phyloP scores from a whole-genome alignment of 2,888 invertebrate genomes.

The Xestia ashworthii region DNA sequence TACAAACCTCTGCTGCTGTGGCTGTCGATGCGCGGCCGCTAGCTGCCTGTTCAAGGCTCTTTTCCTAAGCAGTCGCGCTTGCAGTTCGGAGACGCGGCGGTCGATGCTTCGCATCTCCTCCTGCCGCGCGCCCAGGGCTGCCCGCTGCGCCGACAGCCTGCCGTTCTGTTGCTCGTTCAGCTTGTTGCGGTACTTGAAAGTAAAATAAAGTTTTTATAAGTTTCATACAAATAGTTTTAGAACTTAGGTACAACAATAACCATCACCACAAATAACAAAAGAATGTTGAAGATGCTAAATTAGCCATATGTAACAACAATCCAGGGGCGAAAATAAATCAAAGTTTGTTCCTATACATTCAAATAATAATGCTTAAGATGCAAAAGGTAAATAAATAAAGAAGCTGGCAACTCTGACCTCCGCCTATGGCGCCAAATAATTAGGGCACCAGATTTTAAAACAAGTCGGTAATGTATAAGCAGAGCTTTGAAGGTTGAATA shows the following conservation, averaged over 20 bases:
- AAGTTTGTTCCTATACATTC: background rate
- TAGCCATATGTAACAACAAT: background rate
- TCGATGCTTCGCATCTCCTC: conserved; percentile 98
- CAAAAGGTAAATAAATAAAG: background rate
- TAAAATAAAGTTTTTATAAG: background rate
- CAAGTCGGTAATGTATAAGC: background rate
- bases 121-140: conserved; percentile 96
- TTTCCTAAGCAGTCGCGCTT: conserved; percentile 97
- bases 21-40: conserved; percentile 88
- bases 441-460: conserved; percentile 6
- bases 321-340: background rate
- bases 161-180: conserved; percentile 98
- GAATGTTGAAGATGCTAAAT: background rate
- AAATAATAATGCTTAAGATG: background rate
- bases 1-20: conserved; percentile 77
- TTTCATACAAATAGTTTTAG: background rate
- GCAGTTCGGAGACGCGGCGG: conserved; percentile 97
- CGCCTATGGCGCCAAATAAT: background rate
- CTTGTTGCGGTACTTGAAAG: conserved; percentile 97
- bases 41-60: conserved; percentile 94
- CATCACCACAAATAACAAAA: background rate
- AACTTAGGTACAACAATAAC: background rate
- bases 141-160: conserved; percentile 96
- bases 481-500: background rate
- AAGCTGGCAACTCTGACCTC: background rate